phyloP scores from a whole-genome alignment of 2,797 vertebrate species.

The Geotrypetes seraphini region DNA sequence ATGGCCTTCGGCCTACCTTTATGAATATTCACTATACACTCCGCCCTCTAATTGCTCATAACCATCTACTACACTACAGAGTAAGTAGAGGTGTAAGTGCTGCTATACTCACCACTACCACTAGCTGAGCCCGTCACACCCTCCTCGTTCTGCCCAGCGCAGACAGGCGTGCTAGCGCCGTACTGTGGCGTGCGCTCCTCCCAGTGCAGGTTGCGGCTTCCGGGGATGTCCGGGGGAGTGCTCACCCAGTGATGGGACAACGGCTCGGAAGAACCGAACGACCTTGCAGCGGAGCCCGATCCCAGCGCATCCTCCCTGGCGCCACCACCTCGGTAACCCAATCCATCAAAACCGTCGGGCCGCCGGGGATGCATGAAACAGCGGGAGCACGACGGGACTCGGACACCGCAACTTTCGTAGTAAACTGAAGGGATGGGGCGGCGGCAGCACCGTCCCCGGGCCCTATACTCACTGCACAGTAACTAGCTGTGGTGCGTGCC shows the following conservation, averaged over 20 bases:
- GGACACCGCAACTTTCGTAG: background rate
- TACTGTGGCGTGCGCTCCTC: conserved; percentile 69
- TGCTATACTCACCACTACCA: conserved; percentile 3
- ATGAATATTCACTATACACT: too few species aligned
- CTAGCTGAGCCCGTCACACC: conserved; percentile 31
- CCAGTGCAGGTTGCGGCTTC: conserved; percentile 82
- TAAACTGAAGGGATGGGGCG: too few species aligned
- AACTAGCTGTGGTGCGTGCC: background rate
- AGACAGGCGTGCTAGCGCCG: conserved; percentile 33
- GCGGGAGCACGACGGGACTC: background rate
- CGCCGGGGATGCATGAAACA: conserved; percentile 72
- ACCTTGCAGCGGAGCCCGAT: conserved; percentile 52
- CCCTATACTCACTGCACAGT: too few species aligned
- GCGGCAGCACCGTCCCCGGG: too few species aligned
- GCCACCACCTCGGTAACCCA: conserved; percentile 57
- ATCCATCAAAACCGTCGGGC: conserved; percentile 82
- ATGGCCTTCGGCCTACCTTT: too few species aligned
- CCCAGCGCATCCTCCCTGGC: conserved; percentile 53
- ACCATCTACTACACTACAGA: too few species aligned
- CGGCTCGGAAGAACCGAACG: conserved; percentile 56
- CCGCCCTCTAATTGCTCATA: too few species aligned
- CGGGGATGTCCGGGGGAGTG: conserved; percentile 82
- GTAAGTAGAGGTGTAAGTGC: too few species aligned
- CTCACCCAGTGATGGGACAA: conserved; percentile 77
- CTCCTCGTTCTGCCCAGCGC: conserved; percentile 22